Evolutionary conservation across 2,797 vertebrate species (phyloP), one percentile per base, ranked within the genome.

Genomic region (Picus viridis): DNA sequence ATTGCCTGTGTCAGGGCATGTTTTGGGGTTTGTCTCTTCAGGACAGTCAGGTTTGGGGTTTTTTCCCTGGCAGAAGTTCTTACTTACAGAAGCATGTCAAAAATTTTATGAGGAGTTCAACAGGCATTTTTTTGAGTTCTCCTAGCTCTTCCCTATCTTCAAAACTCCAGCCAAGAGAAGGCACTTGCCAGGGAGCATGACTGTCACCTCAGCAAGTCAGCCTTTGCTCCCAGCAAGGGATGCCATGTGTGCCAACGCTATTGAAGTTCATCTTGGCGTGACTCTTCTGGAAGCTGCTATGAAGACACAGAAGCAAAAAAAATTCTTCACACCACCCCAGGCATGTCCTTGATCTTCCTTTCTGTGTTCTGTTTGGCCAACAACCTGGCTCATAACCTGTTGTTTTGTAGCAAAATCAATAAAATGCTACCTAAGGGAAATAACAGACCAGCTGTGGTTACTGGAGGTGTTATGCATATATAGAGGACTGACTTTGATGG

Each of bases 51-150:
- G 23, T 49, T 49, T 10, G 20, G 45, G 4, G 23, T 22, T 96
- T 39, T 86, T 43, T 83, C 19, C 3, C 0, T 77, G 24, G 58
- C 34, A 90, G 27, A 86, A 18, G 45, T 47, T 17, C 45, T 47
- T 20, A 47, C 19, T 7, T 47, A 47, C 27, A 27, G 24, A 11
- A 76, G 2, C 24, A n/a, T 19, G 26, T 45, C 56, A 24, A 45
- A 36, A 53, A 9, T 56, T 62, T 63, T 43, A 81, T 10, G 9
- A 4, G 7, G 26, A 65, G 10, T 65, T 84, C 43, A 86, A 4
- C 0, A 0, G 27, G 9, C 9, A 5, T 0, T 1, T 5, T 82
- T 83, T 86, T 83, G 57, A 12, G 26, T 41, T 16, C 39, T 83
- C 27, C 63, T 74, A 39, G 8, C 20, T 91, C 29, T 14, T 73